Evolutionary conservation across 2,888 invertebrate genomes (phyloP).

Genomic region (Galerucella pusilla): DNA sequence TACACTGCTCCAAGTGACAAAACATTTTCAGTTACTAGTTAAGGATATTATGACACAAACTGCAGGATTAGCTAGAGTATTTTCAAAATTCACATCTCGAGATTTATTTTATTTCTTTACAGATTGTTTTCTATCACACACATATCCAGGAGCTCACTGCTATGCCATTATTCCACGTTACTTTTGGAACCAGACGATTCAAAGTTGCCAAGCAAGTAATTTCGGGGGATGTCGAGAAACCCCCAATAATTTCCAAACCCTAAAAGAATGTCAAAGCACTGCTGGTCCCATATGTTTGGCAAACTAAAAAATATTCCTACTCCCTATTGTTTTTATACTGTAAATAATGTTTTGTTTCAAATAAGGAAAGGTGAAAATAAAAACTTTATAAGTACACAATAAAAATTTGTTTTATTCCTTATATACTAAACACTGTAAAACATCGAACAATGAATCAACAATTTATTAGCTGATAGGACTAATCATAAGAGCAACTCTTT

Average conservation of each 20-base stretch:
- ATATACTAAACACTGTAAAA: slow-evolving; percentile 7
- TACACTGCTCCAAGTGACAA: too few relatives aligned
- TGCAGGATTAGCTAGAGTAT: too few relatives aligned
- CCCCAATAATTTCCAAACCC: slow-evolving; percentile 37
- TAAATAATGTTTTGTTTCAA: not conserved
- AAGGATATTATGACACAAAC: too few relatives aligned
- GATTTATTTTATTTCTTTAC: slow-evolving; percentile 7
- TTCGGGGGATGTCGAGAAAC: slow-evolving; percentile 41
- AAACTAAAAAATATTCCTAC: too few relatives aligned
- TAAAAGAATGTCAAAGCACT: slow-evolving; percentile 29
- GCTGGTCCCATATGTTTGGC: slow-evolving; percentile 28
- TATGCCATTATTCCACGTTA: slow-evolving; percentile 33
- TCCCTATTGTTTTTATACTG: too few relatives aligned
- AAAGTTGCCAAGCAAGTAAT: slow-evolving; percentile 26
- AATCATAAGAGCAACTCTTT: slow-evolving; percentile 66
- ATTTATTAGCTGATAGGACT: not conserved
- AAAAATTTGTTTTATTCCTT: slow-evolving; percentile 9
- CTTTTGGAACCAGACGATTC: slow-evolving; percentile 34
- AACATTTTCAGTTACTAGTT: too few relatives aligned
- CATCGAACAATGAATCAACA: not conserved
- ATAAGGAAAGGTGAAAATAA: not conserved
- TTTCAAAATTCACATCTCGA: not conserved
- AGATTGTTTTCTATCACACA: slow-evolving; percentile 31
- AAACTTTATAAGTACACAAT: not conserved
- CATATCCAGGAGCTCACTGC: slow-evolving; percentile 26